Percentiles rank a stretch among this genome's conserved stretches.
Evolutionary conservation across 2,888 invertebrate species (phyloP).

Genomic region (Drosophila cognata): DNA sequence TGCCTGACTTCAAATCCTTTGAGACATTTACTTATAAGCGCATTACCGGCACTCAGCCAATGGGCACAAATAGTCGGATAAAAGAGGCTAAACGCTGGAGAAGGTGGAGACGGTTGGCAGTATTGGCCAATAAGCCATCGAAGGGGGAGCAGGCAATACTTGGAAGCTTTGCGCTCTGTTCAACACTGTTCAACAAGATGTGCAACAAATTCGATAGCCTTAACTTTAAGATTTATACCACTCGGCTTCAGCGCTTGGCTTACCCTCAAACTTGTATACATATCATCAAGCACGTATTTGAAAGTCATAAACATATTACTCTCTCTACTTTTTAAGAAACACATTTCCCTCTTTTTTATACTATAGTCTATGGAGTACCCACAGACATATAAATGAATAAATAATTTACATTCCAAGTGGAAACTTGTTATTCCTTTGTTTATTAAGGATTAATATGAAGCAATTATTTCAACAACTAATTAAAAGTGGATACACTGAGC

Average conservation of each 20-base stretch:
- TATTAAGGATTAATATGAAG: neutral
- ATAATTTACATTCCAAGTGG: neutral
- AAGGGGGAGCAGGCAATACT: slow-evolving; percentile 21
- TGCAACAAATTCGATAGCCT: neutral
- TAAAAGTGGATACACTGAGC: neutral
- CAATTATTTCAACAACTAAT: neutral
- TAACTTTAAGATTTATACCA: neutral
- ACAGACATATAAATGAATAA: neutral
- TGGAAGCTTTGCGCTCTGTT: slow-evolving; percentile 11
- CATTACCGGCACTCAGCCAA: slow-evolving; percentile 39
- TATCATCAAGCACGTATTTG: neutral
- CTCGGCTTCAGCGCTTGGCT: neutral
- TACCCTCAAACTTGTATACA: neutral
- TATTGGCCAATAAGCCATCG: slow-evolving; percentile 21
- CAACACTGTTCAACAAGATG: slow-evolving; percentile 18
- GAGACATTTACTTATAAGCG: slow-evolving; percentile 39
- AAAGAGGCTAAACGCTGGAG: neutral
- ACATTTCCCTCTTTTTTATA: too few relatives aligned
- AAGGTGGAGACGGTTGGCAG: neutral
- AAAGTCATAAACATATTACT: neutral
- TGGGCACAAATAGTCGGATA: neutral
- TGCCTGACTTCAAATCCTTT: slow-evolving; percentile 9
- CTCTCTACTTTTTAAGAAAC: neutral
- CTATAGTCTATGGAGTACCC: neutral
- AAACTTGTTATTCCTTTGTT: neutral